Conservation (phyloP, 1,140 invertebrate genomes). For the Meloidogyne floridensis region DNA sequence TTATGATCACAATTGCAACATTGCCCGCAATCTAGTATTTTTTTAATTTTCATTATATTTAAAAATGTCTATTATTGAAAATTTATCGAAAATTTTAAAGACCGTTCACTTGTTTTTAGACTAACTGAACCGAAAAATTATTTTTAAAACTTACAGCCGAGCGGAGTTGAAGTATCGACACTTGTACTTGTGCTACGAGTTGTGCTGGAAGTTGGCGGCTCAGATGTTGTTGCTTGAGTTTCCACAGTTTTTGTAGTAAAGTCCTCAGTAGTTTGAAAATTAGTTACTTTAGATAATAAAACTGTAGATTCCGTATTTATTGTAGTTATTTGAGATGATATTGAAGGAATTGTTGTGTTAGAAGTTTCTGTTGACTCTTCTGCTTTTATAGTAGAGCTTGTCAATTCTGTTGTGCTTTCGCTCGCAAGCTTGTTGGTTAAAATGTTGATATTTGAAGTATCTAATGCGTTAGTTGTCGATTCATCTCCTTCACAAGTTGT, state of each 20-base stretch:
- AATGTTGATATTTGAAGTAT: too few species aligned
- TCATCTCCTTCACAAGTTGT: too few species aligned
- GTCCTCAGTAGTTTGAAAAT: not conserved
- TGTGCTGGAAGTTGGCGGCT: not conserved
- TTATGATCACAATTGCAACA: constrained; percentile 7
- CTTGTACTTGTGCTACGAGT: not conserved
- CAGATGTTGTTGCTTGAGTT: not conserved
- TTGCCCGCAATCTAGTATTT: not conserved
- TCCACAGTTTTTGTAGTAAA: not conserved
- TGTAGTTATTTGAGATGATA: too few species aligned
- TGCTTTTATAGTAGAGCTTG: too few species aligned
- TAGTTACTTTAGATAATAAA: not conserved
- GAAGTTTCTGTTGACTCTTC: not conserved
- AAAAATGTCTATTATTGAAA: too few species aligned
- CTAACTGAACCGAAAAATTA: not conserved
- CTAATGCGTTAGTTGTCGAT: too few species aligned
- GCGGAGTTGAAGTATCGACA: not conserved
- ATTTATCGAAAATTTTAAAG: too few species aligned
- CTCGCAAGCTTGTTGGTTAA: too few species aligned
- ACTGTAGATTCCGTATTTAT: too few species aligned
- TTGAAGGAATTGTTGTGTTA: too few species aligned
- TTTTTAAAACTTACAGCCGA: not conserved
- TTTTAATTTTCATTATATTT: not conserved
- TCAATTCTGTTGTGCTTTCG: too few species aligned
- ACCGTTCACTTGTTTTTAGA: too few species aligned